Base-by-base conservation (phyloP, 2,113 vertebrate genomes). In the Odobenus rosmarus region DNA sequence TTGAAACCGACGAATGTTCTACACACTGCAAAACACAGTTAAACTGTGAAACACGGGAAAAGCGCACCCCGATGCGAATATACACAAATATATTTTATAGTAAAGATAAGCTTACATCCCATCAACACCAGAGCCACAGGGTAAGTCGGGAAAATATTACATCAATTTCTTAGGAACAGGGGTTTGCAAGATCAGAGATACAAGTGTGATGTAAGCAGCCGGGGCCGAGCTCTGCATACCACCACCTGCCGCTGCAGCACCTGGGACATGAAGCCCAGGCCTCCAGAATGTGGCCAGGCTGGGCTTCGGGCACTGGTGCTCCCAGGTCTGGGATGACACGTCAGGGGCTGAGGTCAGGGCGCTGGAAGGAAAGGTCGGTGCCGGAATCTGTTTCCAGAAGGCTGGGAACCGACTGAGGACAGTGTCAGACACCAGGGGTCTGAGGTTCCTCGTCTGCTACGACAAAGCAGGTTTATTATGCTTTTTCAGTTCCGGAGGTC, bases 391-490 rank as follows among this genome's bases (percentile, higher is more conserved):
- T 3, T 21, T 64, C 46, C 42, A 53, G 88, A 64, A 28, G 72
- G 14, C 26, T 5, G 23, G 42, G 57, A 46, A 21, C 36, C 2
- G 2, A 59, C 51, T 15, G 87, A 55, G 33, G 28, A 12, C 28
- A 1, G 18, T 15, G 36, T 23, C 10, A 15, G 64, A 28, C 4
- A 15, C 13, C 33, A 64, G 59, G 59, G 4, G 39, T 10, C 16
- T 0, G 55, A 13, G 87, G 8, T 1, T 76, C 36, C 26, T 3
- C 1, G 0, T 42, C 11, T 33, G 55, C 39, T 4, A 28, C 5
- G 57, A 59, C 19, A 1, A 6, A 7, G 14, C 10, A 0, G 28
- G 26, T 26, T 28, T 39, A 12, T 24, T 21, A 46, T 4, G 21
- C 19, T 21, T 1, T 10, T 11, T 71, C 4, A 14, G 18, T 6